Base-by-base conservation (phyloP, 2,113 vertebrate species). In the Himantopus leucocephalus region DNA sequence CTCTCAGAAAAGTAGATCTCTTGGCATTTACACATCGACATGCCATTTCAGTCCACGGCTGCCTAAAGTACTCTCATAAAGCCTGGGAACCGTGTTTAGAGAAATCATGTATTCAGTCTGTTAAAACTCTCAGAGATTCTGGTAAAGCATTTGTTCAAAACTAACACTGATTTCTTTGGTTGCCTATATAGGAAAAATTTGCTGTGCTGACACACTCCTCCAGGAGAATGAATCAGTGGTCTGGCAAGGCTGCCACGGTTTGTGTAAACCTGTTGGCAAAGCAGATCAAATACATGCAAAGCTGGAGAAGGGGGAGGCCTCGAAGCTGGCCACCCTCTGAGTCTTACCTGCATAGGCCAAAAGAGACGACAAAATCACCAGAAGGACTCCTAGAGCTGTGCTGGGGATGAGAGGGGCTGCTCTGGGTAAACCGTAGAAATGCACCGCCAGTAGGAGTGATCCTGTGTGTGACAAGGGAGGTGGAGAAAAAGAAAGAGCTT, bases 301-400 rank as follows among this genome's bases (percentile, higher is more conserved):
- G 48, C 35, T 14, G 2, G 5, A 43, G 85, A 27, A 78, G 21
- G 35, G 35, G 67, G 52, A 75, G 73, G 47, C 32, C 55, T 4
- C 2, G 60, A 19, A 10, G 24, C 12, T 18, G 47, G 34, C 5
- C 86, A 12, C 19, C 22, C 35, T 55, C 68, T 1, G 22, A 8
- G 5, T 15, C 97, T 85, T 95, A 99, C 99, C 99, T 98, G 98
- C 78, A 32, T 99, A 99, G 0, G 97, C 98, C 96, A 99, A 56
- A 9, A 99, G 96, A 26, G 97, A 91, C 0, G 99, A 96, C 0
- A 98, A 56, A 10, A 99, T 26, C 59, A 99, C 90, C n/a, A 99
- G 98, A n/a, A 99, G 96, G 62, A 98, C 67, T 13, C 99, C 99
- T 4, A 99, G 97, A 16, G 98, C 98, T 6, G 98, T 98, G 66